These are phyloP conservation scores for Phoxinus phoxinus DNA, from an alignment of 2,113 vertebrate genomes.

Conservation along the genomic window DNA sequence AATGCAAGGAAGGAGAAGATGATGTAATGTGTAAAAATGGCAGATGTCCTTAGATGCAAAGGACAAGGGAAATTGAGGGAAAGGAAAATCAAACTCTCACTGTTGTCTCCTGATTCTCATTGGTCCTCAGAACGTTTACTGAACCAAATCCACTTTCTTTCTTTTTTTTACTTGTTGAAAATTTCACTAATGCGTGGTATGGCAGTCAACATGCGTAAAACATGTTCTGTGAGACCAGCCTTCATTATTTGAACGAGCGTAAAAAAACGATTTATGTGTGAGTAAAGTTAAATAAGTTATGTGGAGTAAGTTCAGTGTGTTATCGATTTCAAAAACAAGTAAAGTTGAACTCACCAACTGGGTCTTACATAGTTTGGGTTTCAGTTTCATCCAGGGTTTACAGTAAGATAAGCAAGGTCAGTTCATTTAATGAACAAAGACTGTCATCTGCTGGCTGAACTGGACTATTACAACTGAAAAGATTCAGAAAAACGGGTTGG, in stretches of 20 bases:
- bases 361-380: too few species aligned
- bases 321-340: background rate
- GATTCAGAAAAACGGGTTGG: background rate
- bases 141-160: background rate
- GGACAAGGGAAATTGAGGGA: background rate
- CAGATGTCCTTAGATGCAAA: background rate
- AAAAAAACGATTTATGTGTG: background rate
- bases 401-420: background rate
- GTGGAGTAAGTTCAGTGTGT: background rate
- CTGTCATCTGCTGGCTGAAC: slow-evolving; percentile 1
- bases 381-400: background rate
- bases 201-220: background rate
- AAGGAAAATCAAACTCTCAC: background rate
- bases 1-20: background rate
- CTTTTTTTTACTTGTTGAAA: background rate
- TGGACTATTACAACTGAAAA: background rate
- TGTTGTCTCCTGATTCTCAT: background rate
- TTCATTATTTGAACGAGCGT: background rate
- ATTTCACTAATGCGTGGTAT: background rate
- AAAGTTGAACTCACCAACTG: background rate
- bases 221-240: background rate
- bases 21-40: background rate
- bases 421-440: background rate
- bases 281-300: background rate
- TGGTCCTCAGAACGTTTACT: background rate